A percentile compares a stretch with the other conserved stretches of the same genome.
Evolutionary conservation across 2,797 vertebrate genomes (phyloP).

Genomic region (Gadopsis bispinosus): DNA sequence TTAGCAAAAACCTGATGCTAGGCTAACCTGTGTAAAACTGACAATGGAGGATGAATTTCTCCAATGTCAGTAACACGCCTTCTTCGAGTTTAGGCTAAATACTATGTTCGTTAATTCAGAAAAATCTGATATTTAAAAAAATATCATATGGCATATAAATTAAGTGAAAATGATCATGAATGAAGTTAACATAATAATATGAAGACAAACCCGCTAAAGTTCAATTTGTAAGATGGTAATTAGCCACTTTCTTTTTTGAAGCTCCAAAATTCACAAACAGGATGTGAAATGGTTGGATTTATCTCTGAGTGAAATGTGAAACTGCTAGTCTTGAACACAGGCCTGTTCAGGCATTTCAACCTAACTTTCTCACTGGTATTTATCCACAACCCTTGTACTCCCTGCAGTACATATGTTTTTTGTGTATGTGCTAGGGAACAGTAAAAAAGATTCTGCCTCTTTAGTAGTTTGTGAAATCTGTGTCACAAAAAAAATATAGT

Average conservation of each 20-base stretch:
- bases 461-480: constrained; percentile 19
- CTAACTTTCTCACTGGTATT: background rate
- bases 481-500: constrained; percentile 22
- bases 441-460: background rate
- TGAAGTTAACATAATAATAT: background rate
- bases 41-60: background rate
- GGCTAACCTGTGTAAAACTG: background rate
- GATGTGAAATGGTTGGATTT: background rate
- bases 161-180: background rate
- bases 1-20: background rate
- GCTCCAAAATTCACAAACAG: background rate
- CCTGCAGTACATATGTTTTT: background rate
- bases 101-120: background rate
- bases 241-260: background rate
- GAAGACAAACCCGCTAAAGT: background rate
- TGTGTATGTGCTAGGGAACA: background rate
- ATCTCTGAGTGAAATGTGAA: background rate
- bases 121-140: background rate
- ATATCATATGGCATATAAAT: background rate
- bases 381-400: background rate
- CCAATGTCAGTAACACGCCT: background rate
- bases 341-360: background rate
- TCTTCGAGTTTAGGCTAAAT: background rate
- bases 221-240: background rate
- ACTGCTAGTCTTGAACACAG: background rate